A percentile compares a stretch with the other conserved stretches of the same genome.
phyloP scores from a whole-genome alignment of 2,888 invertebrate genomes.

The Eupelmus urozonus region DNA sequence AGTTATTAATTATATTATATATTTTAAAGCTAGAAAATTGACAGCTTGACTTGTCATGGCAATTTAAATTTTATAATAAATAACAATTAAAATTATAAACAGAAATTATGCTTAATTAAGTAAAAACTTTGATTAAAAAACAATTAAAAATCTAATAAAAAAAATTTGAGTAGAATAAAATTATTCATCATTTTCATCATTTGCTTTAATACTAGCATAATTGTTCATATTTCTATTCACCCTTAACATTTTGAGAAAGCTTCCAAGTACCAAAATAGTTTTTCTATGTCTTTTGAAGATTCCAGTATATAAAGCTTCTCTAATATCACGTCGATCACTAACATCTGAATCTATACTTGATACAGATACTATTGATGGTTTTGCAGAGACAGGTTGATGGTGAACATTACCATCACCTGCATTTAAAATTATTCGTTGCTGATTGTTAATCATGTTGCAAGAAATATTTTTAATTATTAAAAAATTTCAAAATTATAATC shows the following conservation, averaged over 20 bases:
- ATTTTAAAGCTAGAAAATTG: neutral
- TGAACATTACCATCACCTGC: constrained; percentile 69
- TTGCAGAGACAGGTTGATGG: constrained; percentile 72
- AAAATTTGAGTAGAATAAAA: constrained; percentile 43
- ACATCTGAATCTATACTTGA: constrained; percentile 76
- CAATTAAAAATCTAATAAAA: constrained; percentile 41
- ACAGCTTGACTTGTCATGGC: constrained; percentile 29
- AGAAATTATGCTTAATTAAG: constrained; percentile 10
- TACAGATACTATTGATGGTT: constrained; percentile 74
- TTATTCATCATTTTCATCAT: constrained; percentile 74
- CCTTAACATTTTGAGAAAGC: constrained; percentile 76
- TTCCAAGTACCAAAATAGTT: constrained; percentile 76
- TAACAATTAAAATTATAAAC: constrained; percentile 16
- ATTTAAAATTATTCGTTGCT: constrained; percentile 72
- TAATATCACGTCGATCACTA: constrained; percentile 74
- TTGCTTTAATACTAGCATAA: constrained; percentile 76
- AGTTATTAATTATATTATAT: constrained; percentile 7
- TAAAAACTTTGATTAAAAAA: constrained; percentile 3
- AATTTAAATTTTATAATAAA: constrained; percentile 25
- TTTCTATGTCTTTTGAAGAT: constrained; percentile 76
- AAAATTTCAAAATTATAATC: too few species aligned
- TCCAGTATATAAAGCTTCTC: constrained; percentile 75
- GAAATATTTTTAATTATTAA: neutral
- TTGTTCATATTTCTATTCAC: constrained; percentile 77
- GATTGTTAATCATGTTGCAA: constrained; percentile 74